Conservation (phyloP, 2,888 invertebrate genomes). For the Globia sparganii region DNA sequence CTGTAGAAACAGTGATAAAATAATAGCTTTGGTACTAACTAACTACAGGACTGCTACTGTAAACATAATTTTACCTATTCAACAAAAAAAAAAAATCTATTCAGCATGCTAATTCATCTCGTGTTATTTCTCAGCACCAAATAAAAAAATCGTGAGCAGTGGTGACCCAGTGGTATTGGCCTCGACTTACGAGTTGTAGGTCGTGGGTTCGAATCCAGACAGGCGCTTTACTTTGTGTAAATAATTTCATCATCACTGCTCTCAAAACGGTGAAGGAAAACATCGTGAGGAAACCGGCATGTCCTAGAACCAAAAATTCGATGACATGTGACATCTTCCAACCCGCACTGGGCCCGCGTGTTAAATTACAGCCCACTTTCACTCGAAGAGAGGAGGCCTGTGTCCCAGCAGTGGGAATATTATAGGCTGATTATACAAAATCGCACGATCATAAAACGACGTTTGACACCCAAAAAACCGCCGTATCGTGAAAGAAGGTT, state of each 20-base stretch:
- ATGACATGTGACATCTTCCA: neutral
- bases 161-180: no score
- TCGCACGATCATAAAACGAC: neutral
- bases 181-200: no score
- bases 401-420: neutral
- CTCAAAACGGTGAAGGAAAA: no score
- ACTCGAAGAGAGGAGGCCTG: neutral
- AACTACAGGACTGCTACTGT: neutral
- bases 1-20: constrained; percentile 16
- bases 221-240: no score
- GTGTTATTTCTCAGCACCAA: neutral
- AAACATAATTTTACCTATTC: neutral
- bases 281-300: no score
- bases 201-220: no score
- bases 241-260: no score
- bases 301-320: no score
- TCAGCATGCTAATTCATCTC: neutral
- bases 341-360: neutral
- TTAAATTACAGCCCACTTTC: neutral
- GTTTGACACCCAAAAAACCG: neutral
- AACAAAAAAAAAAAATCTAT: no score
- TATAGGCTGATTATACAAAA: neutral
- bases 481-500: no score
- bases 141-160: neutral
- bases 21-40: neutral